Evolutionary conservation across 2,888 invertebrate species (phyloP).

Genomic region (Aporophyla nigra): DNA sequence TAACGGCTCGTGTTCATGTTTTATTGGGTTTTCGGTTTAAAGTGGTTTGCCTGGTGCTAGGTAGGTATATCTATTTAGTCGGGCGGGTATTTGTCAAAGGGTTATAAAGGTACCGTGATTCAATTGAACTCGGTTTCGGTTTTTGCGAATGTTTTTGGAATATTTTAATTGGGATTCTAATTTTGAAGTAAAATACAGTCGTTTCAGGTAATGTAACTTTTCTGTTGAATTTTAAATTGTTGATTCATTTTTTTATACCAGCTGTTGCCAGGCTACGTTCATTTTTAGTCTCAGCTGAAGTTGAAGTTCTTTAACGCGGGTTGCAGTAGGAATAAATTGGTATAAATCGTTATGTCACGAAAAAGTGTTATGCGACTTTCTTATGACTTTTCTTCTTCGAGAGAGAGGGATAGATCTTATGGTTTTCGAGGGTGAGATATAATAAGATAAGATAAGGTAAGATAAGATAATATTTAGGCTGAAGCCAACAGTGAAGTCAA

Average conservation of each 20-base stretch:
- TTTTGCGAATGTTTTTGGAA: background rate
- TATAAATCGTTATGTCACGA: too few species aligned
- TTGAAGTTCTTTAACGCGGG: background rate
- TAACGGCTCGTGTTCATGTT: constrained; percentile 20
- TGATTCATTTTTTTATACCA: background rate
- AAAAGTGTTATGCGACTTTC: too few species aligned
- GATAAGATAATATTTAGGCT: too few species aligned
- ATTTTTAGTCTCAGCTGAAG: background rate
- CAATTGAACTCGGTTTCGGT: constrained; percentile 15
- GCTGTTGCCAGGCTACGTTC: background rate
- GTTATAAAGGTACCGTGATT: constrained; percentile 22
- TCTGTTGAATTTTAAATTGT: background rate
- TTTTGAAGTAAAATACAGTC: background rate
- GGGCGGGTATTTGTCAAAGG: background rate
- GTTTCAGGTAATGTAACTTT: too few species aligned
- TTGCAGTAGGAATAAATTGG: too few species aligned
- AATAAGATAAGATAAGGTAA: too few species aligned
- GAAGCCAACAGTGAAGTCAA: too few species aligned
- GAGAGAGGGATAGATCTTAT: too few species aligned
- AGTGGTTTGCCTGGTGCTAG: constrained; percentile 19
- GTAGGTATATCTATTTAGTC: background rate
- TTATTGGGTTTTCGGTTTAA: constrained; percentile 38
- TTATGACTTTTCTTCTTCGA: too few species aligned
- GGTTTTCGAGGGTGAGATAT: too few species aligned
- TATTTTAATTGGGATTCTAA: background rate